Evolutionary conservation across 2,113 vertebrate genomes (phyloP).

Genomic region (Saccopteryx bilineata): DNA sequence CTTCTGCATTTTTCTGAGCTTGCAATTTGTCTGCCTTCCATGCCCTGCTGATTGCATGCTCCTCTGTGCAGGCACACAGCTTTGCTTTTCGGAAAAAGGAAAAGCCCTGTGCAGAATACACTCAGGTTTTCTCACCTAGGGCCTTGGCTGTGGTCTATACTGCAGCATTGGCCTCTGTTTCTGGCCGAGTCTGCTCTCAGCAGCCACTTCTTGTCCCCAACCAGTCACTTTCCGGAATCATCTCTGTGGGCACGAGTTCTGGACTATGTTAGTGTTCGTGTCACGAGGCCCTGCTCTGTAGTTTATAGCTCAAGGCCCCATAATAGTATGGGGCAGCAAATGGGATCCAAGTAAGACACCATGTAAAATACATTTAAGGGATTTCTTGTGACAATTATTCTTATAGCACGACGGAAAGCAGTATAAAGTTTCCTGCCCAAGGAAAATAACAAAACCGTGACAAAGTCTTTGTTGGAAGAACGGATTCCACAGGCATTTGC

Average conservation of each 20-base stretch:
- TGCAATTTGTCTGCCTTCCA: neutral
- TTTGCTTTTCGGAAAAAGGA: neutral
- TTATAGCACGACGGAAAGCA: neutral
- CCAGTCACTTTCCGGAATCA: neutral
- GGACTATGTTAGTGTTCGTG: neutral
- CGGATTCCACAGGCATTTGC: no score
- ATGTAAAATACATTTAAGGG: neutral
- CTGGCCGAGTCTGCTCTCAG: neutral
- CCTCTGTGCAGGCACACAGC: neutral
- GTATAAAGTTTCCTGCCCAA: neutral
- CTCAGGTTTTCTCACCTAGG: rapidly evolving
- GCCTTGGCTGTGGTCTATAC: rapidly evolving
- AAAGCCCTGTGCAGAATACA: neutral
- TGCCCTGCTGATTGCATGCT: neutral
- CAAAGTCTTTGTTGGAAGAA: neutral
- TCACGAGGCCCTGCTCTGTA: neutral
- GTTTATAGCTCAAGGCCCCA: neutral
- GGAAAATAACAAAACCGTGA: neutral
- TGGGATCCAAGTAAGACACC: neutral
- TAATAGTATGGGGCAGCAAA: neutral
- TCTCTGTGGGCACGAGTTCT: neutral
- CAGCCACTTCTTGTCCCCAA: neutral
- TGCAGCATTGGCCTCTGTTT: rapidly evolving
- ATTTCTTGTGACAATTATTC: neutral
- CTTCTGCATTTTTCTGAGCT: neutral